A percentile compares a stretch with the other conserved stretches of the same genome.
Conservation (phyloP, 2,797 vertebrate species). For the Tragopan temminckii region DNA sequence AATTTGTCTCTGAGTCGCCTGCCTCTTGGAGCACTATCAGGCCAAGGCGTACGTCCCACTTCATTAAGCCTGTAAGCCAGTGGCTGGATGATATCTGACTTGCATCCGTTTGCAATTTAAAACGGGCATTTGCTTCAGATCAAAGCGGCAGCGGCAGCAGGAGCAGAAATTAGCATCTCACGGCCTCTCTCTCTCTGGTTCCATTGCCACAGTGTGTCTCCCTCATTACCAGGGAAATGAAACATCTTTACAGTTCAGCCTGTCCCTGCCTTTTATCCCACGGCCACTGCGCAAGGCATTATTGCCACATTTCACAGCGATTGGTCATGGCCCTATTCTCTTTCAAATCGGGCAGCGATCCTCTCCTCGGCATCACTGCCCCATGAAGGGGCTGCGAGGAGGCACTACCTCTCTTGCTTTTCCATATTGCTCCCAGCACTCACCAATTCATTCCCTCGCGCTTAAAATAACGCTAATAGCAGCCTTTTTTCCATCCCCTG, state of each 20-base stretch:
- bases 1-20: slow-evolving; percentile 49
- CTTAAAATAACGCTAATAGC: neutral
- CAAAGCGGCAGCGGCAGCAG: slow-evolving; percentile 63
- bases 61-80: slow-evolving; percentile 76
- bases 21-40: slow-evolving; percentile 49
- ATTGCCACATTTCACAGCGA: slow-evolving; percentile 41
- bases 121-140: slow-evolving; percentile 74
- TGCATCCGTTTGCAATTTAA: slow-evolving; percentile 74
- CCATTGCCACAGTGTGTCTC: slow-evolving; percentile 60
- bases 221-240: slow-evolving; percentile 76
- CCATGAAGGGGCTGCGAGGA: slow-evolving; percentile 6
- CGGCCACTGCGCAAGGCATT: neutral
- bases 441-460: neutral
- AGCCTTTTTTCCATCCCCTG: neutral
- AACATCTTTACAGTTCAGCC: slow-evolving; percentile 68
- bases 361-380: slow-evolving; percentile 22
- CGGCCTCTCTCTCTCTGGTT: slow-evolving; percentile 40
- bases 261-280: slow-evolving; percentile 64
- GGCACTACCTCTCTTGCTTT: neutral
- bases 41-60: slow-evolving; percentile 46
- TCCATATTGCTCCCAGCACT: neutral
- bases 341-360: slow-evolving; percentile 30
- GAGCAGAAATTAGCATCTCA: slow-evolving; percentile 75
- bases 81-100: slow-evolving; percentile 74
- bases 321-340: slow-evolving; percentile 62